A percentile compares a stretch with the other conserved stretches of the same genome.
phyloP scores from a whole-genome alignment of 2,888 invertebrate species.

The Catocala sponsa region DNA sequence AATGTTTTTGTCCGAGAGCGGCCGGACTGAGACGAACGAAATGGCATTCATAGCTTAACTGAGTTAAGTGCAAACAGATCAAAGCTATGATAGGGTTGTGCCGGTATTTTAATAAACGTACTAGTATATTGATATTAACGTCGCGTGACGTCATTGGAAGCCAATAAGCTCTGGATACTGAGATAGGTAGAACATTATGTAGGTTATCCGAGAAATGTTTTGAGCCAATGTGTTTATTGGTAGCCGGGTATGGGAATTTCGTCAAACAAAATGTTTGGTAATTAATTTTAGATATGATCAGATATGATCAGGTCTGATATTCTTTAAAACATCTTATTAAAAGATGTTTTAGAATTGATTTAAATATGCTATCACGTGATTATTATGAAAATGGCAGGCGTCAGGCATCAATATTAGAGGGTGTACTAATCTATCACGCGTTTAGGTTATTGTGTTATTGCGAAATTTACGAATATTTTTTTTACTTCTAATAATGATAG shows the following conservation, averaged over 20 bases:
- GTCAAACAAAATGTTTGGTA: background rate
- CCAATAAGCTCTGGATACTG: slow-evolving; percentile 1
- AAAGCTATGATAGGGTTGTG: slow-evolving; percentile 57
- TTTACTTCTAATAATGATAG: no score
- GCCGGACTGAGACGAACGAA: slow-evolving; percentile 36
- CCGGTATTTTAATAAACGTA: slow-evolving; percentile 19
- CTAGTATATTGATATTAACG: slow-evolving; percentile 30
- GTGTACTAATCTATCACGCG: no score
- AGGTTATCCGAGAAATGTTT: slow-evolving; percentile 5
- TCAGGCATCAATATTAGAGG: no score
- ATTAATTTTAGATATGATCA: background rate
- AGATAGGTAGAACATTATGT: slow-evolving; percentile 4
- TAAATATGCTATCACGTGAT: no score
- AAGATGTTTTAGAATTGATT: no score
- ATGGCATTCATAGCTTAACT: slow-evolving; percentile 49
- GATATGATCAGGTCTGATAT: no score
- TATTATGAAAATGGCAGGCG: no score
- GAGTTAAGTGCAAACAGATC: slow-evolving; percentile 59
- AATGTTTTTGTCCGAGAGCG: slow-evolving; percentile 43
- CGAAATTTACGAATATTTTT: no score
- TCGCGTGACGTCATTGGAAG: slow-evolving; percentile 23
- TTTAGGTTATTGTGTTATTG: no score
- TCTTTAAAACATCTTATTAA: no score
- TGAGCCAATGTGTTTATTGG: slow-evolving; percentile 2
- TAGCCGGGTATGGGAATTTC: background rate